A percentile compares a stretch with the other conserved stretches of the same genome.
phyloP scores from a whole-genome alignment of 2,888 invertebrate species.

The Barypeithes pellucidus region DNA sequence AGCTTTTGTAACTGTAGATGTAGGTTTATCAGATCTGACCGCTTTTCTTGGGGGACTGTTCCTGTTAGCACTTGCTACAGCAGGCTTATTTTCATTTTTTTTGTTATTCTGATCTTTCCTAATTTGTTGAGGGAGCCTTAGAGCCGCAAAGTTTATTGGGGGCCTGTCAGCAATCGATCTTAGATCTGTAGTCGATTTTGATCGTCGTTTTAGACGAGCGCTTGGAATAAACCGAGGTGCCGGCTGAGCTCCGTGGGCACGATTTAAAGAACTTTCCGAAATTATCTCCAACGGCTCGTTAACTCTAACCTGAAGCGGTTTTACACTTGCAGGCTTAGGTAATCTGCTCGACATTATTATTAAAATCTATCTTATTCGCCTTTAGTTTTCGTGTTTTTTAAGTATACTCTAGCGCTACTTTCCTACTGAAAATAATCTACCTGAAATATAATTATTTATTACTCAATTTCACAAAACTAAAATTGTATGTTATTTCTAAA shows the following conservation, averaged over 20 bases:
- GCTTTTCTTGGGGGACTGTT: constrained; percentile 20
- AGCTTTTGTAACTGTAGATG: not conserved
- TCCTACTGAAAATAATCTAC: too few species aligned
- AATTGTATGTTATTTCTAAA: too few species aligned
- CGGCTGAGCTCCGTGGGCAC: constrained; percentile 16
- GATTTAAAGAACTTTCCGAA: constrained; percentile 24
- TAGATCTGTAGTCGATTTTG: constrained; percentile 55
- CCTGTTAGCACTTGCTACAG: constrained; percentile 11
- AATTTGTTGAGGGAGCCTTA: not conserved
- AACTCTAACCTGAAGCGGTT: not conserved
- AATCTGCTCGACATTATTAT: constrained; percentile 34
- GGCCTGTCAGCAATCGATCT: constrained; percentile 2
- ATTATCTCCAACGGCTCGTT: constrained; percentile 25
- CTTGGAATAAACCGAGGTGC: not conserved
- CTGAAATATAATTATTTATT: too few species aligned
- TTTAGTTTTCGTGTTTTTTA: too few species aligned
- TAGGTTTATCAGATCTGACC: constrained; percentile 3
- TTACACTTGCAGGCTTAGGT: constrained; percentile 48
- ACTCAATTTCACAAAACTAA: too few species aligned
- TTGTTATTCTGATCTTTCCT: not conserved
- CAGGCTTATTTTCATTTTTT: not conserved
- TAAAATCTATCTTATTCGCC: too few species aligned
- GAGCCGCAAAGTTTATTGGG: not conserved
- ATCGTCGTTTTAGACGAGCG: constrained; percentile 40
- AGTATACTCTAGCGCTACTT: too few species aligned